These are phyloP conservation scores for Meloidogyne hapla DNA, from an alignment of 1,140 invertebrate species.

Conservation along the genomic window DNA sequence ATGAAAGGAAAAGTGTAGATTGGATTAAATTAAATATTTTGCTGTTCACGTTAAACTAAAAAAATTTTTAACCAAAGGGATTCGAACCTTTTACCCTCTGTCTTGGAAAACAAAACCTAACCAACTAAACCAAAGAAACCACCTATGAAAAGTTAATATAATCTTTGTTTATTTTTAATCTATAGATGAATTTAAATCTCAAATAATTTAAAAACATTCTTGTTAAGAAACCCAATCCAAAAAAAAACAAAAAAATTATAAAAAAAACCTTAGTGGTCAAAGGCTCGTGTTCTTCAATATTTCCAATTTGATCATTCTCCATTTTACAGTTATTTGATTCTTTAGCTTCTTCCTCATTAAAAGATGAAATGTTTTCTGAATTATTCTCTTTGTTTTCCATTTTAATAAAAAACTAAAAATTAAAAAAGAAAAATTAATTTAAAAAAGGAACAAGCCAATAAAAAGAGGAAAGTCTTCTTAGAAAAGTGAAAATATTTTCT, in stretches of 20 bases:
- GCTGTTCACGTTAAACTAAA: not conserved
- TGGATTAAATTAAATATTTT: too few species aligned
- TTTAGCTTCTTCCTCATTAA: not conserved
- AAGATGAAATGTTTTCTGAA: not conserved
- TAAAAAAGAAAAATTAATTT: not conserved
- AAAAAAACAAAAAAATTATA: too few species aligned
- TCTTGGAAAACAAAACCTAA: too few species aligned
- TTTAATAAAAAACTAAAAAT: not conserved
- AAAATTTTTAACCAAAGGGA: not conserved
- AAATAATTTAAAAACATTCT: too few species aligned
- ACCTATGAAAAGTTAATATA: too few species aligned
- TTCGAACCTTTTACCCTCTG: too few species aligned
- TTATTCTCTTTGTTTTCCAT: not conserved
- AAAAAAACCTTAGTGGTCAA: constrained; percentile 1
- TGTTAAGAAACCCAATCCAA: too few species aligned
- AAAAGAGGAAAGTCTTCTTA: too few species aligned
- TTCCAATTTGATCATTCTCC: not conserved
- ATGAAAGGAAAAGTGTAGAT: not conserved
- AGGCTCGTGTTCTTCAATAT: not conserved
- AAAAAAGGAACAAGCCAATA: not conserved
- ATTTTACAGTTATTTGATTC: not conserved
- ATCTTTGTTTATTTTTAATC: too few species aligned
- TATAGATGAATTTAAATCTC: too few species aligned
- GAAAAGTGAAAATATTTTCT: too few species aligned
- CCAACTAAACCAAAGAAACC: too few species aligned